Conservation (phyloP, 1,140 invertebrate species). For the Nephila pilipes region DNA sequence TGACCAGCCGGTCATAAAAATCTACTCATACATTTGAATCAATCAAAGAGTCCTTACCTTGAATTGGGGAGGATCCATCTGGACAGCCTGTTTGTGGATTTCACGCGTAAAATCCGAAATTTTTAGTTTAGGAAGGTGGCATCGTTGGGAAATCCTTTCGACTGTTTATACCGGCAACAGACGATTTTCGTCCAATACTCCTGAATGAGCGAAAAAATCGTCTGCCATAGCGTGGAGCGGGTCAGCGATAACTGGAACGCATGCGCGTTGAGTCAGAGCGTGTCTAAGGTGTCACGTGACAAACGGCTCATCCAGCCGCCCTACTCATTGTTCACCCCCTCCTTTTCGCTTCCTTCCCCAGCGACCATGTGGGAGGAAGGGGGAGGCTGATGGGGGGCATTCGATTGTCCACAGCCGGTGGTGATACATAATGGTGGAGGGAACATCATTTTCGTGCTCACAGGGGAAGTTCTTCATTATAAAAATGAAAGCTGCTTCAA, state of each 20-base stretch:
- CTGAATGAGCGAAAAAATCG: conserved; percentile 48
- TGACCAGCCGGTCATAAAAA: conserved; percentile 11
- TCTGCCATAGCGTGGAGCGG: conserved; percentile 45
- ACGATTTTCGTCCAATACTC: conserved; percentile 14
- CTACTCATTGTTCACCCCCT: conserved; percentile 44
- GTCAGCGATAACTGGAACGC: conserved; percentile 20
- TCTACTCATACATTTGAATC: neutral
- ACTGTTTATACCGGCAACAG: conserved; percentile 2
- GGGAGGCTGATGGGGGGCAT: neutral
- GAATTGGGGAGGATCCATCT: conserved; percentile 37
- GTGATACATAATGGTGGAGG: conserved; percentile 1
- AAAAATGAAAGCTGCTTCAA: neutral
- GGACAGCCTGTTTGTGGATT: neutral
- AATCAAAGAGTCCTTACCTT: conserved; percentile 13
- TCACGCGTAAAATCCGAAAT: neutral
- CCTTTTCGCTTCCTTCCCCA: neutral
- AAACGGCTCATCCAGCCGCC: conserved; percentile 23
- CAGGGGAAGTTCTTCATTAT: neutral
- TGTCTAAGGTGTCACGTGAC: conserved; percentile 64
- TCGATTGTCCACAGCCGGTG: conserved; percentile 43
- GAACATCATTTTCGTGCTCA: conserved; percentile 32
- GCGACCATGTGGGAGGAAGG: conserved; percentile 36
- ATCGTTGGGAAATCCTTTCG: neutral
- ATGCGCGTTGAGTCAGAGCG: conserved; percentile 61
- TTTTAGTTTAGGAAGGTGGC: conserved; percentile 7